Evolutionary conservation across 2,113 vertebrate species (phyloP), one percentile per base, ranked within the genome.

Genomic region (Lethenteron reissneri): DNA sequence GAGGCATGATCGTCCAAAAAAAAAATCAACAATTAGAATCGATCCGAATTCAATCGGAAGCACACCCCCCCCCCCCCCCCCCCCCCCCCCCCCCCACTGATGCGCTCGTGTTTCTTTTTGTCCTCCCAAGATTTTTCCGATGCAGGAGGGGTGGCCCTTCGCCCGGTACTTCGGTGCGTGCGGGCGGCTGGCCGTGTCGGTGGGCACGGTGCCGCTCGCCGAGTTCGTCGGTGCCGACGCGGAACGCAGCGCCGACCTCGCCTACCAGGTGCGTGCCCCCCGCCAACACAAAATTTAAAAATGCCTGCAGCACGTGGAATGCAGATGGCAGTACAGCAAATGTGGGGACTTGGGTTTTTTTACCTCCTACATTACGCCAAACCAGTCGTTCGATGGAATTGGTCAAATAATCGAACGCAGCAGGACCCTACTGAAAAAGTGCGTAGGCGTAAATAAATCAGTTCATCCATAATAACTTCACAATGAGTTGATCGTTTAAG

Each of bases 81-180:
- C n/a, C n/a, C n/a, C 25, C 71, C 15, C 12, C n/a, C 11, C 10
- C n/a, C 64, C n/a, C 25, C 25, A 41, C 25, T 41, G 25, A 41
- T 41, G 5, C 25, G 25, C 25, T 41, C 25, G 25, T 41, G 25
- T 41, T 4, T 41, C 25, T 41, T 41, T 4, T 60, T 1, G 73
- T 72, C 60, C 72, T 58, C 4, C 80, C 25, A 41, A 89, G 86
- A 86, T 89, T 78, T 89, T 89, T 71, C 86, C 87, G 0, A 78
- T 82, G 0, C 80, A 81, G 0, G 86, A 88, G 74, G 86, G 86
- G 25, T 89, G 87, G 85, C 86, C 86, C 1, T 83, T 89, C 76
- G 82, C 84, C 0, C 81, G 82, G 74, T 88, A 88, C 75, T 77
- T 88, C 73, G 86, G 85, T 57, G 83, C 86, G 57, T 88, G 86